Evolutionary conservation across 30 jellyfish, hydroid and myxozoan species (phyloP).

Genomic region (Aurelia aurita): DNA sequence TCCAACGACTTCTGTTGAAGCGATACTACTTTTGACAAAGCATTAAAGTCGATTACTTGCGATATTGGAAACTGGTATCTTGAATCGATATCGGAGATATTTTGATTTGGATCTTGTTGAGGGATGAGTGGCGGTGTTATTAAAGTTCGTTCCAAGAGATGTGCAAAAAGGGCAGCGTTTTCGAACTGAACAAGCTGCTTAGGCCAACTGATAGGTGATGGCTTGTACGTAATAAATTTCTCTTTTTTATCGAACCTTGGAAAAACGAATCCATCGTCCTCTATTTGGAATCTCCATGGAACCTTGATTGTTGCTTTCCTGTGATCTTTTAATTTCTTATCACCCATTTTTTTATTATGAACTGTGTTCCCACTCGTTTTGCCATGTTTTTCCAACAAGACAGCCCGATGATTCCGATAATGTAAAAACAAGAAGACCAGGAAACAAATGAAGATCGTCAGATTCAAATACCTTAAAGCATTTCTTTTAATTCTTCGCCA

Average conservation of each 20-base stretch:
- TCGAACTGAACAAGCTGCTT: slow-evolving; percentile 87
- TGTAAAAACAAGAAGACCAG: too few relatives aligned
- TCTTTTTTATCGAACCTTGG: slow-evolving; percentile 31
- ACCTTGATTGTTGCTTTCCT: slow-evolving; percentile 49
- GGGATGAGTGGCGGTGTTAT: slow-evolving; percentile 84
- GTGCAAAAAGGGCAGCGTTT: slow-evolving; percentile 87
- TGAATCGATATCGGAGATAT: not conserved
- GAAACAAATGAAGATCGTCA: too few relatives aligned
- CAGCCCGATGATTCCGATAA: too few relatives aligned
- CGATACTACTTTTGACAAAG: slow-evolving; percentile 54
- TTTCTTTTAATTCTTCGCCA: too few relatives aligned
- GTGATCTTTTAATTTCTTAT: slow-evolving; percentile 14
- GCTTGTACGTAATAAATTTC: slow-evolving; percentile 61
- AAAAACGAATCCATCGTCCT: slow-evolving; percentile 90
- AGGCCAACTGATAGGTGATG: slow-evolving; percentile 67
- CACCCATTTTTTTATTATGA: not conserved
- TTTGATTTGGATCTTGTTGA: not conserved
- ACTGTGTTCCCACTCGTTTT: not conserved
- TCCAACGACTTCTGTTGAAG: slow-evolving; percentile 39
- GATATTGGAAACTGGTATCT: slow-evolving; percentile 51
- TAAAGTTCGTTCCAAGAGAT: slow-evolving; percentile 70
- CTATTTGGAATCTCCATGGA: slow-evolving; percentile 93
- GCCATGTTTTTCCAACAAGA: not conserved
- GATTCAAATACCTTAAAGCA: too few relatives aligned
- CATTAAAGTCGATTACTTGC: slow-evolving; percentile 57